Percentiles rank a stretch among this genome's conserved stretches.
phyloP scores from a whole-genome alignment of 2,888 invertebrate genomes.

The Melipona beecheii region DNA sequence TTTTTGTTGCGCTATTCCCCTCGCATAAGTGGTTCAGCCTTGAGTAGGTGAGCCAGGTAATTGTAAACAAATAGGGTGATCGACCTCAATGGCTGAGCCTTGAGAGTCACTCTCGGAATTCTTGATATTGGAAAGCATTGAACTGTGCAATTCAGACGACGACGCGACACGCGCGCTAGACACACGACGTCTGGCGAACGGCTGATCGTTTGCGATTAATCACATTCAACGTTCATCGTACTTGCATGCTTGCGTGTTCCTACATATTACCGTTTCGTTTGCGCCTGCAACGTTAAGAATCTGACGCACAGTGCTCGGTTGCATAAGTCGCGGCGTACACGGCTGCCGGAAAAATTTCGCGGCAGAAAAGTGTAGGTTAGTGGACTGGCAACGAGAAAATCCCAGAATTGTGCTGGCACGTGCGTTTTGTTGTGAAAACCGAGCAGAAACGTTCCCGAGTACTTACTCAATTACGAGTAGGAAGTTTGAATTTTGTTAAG shows the following conservation, averaged over 20 bases:
- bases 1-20: slow-evolving; percentile 10
- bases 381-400: slow-evolving; percentile 51
- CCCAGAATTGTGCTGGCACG: slow-evolving; percentile 65
- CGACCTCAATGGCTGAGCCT: slow-evolving; percentile 40
- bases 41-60: slow-evolving; percentile 40
- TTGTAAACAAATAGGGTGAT: slow-evolving; percentile 55
- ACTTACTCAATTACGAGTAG: neutral
- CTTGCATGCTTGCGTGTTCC: slow-evolving; percentile 3
- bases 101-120: slow-evolving; percentile 43
- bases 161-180: slow-evolving; percentile 19
- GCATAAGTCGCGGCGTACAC: slow-evolving; percentile 52
- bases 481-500: slow-evolving; percentile 4
- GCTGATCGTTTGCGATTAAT: slow-evolving; percentile 38
- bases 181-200: slow-evolving; percentile 9
- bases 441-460: slow-evolving; percentile 20
- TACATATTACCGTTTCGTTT: slow-evolving; percentile 21
- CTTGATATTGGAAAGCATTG: slow-evolving; percentile 39
- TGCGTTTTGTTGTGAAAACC: slow-evolving; percentile 46
- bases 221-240: slow-evolving; percentile 38
- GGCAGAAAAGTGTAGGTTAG: slow-evolving; percentile 41
- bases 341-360: slow-evolving; percentile 63
- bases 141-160: slow-evolving; percentile 16
- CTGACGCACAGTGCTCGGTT: slow-evolving; percentile 61
- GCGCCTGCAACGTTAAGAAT: slow-evolving; percentile 44
- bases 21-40: slow-evolving; percentile 43